Evolutionary conservation across 2,797 vertebrate genomes (phyloP).

Genomic region (Microtus agrestis): DNA sequence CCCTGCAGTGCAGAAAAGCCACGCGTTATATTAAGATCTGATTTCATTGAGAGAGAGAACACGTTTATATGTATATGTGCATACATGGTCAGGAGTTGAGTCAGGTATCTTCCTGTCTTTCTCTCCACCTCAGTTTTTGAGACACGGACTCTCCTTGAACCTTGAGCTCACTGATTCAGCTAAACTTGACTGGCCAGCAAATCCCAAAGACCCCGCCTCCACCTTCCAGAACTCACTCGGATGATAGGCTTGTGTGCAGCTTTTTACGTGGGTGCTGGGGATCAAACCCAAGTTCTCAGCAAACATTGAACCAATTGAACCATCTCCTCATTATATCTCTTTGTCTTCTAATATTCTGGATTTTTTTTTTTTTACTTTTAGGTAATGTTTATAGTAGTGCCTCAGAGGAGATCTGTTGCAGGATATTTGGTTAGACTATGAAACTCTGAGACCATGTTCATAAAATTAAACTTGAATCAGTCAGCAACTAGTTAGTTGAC

Average conservation of each 20-base stretch:
- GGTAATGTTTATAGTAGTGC: not conserved
- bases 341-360: not conserved
- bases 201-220: not conserved
- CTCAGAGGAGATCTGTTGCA: not conserved
- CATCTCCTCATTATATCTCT: not conserved
- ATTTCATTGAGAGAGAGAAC: not conserved
- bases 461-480: not conserved
- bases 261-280: not conserved
- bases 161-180: not conserved
- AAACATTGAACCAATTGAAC: not conserved
- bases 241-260: not conserved
- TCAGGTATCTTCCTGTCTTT: not conserved
- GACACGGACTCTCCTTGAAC: not conserved
- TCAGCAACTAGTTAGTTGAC: not conserved
- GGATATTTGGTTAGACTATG: not conserved
- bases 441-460: not conserved
- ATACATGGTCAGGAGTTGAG: not conserved
- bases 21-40: not conserved
- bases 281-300: not conserved
- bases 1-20: not conserved
- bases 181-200: not conserved
- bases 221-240: not conserved
- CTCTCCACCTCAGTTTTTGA: not conserved
- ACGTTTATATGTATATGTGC: not conserved
- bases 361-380: not conserved